Conservation (phyloP, 2,888 invertebrate genomes). For the Folsomia manolachei region DNA sequence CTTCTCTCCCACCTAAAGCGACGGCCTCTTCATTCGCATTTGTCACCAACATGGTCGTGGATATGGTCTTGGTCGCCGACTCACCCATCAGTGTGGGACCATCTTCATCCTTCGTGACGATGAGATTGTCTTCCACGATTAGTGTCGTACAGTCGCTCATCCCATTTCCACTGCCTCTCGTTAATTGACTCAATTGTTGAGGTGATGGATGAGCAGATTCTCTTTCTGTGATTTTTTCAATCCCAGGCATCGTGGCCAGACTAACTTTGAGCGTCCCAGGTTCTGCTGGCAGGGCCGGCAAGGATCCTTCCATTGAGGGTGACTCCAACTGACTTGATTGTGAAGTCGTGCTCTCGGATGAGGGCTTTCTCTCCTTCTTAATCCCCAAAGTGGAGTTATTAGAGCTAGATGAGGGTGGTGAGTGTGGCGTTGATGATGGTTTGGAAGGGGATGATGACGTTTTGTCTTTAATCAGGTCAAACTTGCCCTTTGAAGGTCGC, state of each 20-base stretch:
- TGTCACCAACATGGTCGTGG: constrained; percentile 13
- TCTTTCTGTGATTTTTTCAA: constrained; percentile 90
- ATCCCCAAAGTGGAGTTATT: neutral
- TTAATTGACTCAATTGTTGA: constrained; percentile 53
- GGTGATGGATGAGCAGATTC: constrained; percentile 78
- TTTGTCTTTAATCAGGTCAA: constrained; percentile 47
- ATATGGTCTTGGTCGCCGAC: neutral
- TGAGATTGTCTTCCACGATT: neutral
- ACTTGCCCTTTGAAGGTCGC: constrained; percentile 46
- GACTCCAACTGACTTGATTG: constrained; percentile 41
- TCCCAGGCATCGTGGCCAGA: constrained; percentile 58
- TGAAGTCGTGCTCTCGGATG: constrained; percentile 43
- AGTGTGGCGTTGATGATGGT: neutral
- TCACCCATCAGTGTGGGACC: no score
- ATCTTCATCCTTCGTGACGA: constrained; percentile 2
- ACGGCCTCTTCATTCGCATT: constrained; percentile 24
- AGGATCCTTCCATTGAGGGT: constrained; percentile 71
- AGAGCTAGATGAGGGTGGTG: neutral
- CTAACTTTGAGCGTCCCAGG: constrained; percentile 57
- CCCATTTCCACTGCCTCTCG: constrained; percentile 44
- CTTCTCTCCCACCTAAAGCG: neutral
- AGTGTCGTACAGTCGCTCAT: constrained; percentile 14
- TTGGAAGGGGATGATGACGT: constrained; percentile 2
- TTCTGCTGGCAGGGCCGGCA: constrained; percentile 80
- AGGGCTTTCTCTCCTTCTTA: constrained; percentile 48